Conservation (phyloP, 1,140 invertebrate species). For the Eubasilissa regina region DNA sequence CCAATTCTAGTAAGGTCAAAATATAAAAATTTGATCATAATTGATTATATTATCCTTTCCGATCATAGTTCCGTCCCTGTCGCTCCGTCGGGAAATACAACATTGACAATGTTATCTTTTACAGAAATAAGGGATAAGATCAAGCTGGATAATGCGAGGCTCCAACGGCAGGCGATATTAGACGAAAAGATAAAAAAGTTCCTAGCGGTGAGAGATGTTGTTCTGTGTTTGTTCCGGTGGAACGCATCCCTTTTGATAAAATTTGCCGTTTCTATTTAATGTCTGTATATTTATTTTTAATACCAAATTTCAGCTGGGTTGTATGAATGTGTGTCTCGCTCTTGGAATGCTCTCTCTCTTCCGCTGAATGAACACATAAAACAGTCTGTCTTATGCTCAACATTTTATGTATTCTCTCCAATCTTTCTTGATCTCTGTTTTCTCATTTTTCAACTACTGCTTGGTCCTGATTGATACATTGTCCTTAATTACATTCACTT, state of each 20-base stretch:
- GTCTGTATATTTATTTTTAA: slow-evolving; percentile 41
- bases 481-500: background rate
- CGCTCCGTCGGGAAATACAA: background rate
- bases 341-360: slow-evolving; percentile 30
- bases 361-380: slow-evolving; percentile 21
- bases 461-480: background rate
- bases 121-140: slow-evolving; percentile 73
- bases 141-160: slow-evolving; percentile 76
- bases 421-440: slow-evolving; percentile 25
- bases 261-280: slow-evolving; percentile 49
- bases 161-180: slow-evolving; percentile 87
- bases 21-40: too few relatives aligned
- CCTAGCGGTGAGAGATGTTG: slow-evolving; percentile 84
- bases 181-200: slow-evolving; percentile 96
- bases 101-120: slow-evolving; percentile 54
- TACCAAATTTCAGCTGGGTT: slow-evolving; percentile 55
- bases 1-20: too few relatives aligned
- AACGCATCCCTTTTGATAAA: slow-evolving; percentile 47
- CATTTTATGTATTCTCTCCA: background rate
- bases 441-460: slow-evolving; percentile 12
- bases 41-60: background rate
- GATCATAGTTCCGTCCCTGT: background rate
- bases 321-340: slow-evolving; percentile 53
- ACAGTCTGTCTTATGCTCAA: slow-evolving; percentile 34
- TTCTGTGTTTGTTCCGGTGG: slow-evolving; percentile 59